Evolutionary conservation across 2,113 vertebrate species (phyloP).

Genomic region (Glareola pratincola): DNA sequence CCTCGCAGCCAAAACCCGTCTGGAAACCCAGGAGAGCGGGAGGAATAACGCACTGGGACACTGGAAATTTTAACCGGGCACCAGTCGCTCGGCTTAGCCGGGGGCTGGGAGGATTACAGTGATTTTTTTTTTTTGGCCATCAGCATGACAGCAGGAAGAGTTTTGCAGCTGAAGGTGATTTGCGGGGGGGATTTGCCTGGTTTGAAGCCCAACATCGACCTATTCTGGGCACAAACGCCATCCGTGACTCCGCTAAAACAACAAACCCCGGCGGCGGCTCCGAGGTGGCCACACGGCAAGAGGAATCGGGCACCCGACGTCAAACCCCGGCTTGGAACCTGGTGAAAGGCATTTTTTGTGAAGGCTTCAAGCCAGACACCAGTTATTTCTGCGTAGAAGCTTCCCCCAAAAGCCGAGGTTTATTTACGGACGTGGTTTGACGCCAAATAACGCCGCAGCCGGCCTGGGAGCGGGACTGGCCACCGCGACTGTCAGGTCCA

Average conservation of each 20-base stretch:
- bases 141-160: neutral
- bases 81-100: neutral
- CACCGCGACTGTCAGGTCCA: neutral
- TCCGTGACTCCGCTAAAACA: neutral
- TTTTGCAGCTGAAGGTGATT: neutral
- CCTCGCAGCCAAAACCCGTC: accelerated
- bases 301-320: neutral
- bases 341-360: neutral
- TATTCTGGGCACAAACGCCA: neutral
- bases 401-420: accelerated
- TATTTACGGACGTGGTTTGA: neutral
- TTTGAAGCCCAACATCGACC: neutral
- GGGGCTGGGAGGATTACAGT: neutral
- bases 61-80: neutral
- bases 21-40: neutral
- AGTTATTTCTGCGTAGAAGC: neutral
- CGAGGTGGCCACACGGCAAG: accelerated
- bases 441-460: neutral
- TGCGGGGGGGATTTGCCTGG: neutral
- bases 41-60: neutral
- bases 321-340: accelerated
- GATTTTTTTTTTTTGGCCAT: neutral
- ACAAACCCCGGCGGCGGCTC: neutral
- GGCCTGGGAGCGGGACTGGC: neutral
- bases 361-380: neutral